These are phyloP conservation scores for Oscheius sp. DNA, from an alignment of 2,888 invertebrate species.

Conservation along the genomic window DNA sequence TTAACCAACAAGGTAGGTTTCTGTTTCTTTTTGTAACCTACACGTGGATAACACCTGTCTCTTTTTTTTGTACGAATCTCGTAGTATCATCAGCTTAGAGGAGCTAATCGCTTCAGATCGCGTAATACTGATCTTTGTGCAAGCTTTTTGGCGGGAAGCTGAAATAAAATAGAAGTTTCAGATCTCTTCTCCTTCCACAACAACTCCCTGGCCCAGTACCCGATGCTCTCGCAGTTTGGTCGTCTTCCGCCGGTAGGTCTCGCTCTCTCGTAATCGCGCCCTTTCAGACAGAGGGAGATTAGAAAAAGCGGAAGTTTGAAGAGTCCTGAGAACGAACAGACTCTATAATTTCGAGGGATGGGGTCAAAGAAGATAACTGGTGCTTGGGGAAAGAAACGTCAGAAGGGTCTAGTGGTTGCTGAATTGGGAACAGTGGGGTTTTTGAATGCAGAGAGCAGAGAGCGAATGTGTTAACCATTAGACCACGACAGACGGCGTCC, in stretches of 20 bases:
- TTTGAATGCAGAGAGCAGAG: no score
- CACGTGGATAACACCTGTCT: background rate
- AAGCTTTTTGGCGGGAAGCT: background rate
- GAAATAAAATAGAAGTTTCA: slow-evolving; percentile 17
- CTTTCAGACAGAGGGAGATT: background rate
- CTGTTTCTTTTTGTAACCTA: background rate
- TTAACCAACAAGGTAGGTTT: slow-evolving; percentile 35
- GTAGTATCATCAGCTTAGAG: background rate
- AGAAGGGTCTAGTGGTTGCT: no score
- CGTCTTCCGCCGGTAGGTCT: slow-evolving; percentile 43
- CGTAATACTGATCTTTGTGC: background rate
- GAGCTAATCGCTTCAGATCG: background rate
- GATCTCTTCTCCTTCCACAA: slow-evolving; percentile 59
- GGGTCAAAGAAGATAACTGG: no score
- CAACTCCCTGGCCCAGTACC: slow-evolving; percentile 54
- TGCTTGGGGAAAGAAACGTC: no score
- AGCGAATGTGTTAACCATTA: no score
- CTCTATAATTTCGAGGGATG: no score
- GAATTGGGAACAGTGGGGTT: no score
- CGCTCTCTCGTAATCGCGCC: no score
- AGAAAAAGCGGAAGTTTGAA: background rate
- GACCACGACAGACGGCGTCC: no score
- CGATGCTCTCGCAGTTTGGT: slow-evolving; percentile 60
- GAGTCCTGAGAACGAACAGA: background rate
- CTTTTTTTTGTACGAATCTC: background rate